Conservation (phyloP, 2,888 invertebrate genomes). For the Siphlonurus alternatus region DNA sequence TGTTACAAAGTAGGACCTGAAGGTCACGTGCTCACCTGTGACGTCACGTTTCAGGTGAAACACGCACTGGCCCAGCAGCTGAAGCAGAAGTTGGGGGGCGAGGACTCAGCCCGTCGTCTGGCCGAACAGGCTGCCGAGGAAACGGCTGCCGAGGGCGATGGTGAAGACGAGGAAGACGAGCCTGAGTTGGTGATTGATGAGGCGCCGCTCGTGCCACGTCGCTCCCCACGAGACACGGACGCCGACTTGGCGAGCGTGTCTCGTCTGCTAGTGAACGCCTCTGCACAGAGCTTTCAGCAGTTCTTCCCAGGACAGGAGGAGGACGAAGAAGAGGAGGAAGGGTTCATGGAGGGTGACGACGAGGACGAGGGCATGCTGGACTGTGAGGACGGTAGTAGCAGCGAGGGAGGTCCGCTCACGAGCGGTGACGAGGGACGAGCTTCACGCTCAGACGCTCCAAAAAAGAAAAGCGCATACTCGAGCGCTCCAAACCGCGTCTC, state of each 20-base stretch:
- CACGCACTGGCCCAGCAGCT: conserved; percentile 66
- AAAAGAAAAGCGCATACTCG: conserved; percentile 90
- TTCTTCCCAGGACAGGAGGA: conserved; percentile 36
- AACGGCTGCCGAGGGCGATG: conserved; percentile 23
- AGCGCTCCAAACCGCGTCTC: conserved; percentile 85
- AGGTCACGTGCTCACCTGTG: too few species aligned
- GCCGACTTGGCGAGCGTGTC: conserved; percentile 61
- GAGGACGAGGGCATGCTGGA: conserved; percentile 32
- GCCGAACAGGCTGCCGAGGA: conserved; percentile 10
- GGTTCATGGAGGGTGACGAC: conserved; percentile 15
- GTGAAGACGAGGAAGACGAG: conserved; percentile 49
- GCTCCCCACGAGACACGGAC: conserved; percentile 15
- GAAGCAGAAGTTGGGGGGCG: conserved; percentile 24
- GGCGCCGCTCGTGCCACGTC: conserved; percentile 23
- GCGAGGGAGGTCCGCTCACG: conserved; percentile 54
- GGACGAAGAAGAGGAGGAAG: conserved; percentile 26
- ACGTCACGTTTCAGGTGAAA: conserved; percentile 43
- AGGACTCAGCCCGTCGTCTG: conserved; percentile 9
- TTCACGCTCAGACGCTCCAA: conserved; percentile 31
- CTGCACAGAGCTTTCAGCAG: conserved; percentile 40
- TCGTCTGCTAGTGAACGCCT: conserved; percentile 57
- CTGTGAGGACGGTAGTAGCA: conserved; percentile 54
- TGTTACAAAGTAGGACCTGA: too few species aligned
- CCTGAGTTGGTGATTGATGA: conserved; percentile 47
- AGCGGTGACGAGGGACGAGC: conserved; percentile 33